These are phyloP conservation scores for Acanthaster planci DNA, from an alignment of 35 echinoderm and acorn worm species.

Conservation along the genomic window DNA sequence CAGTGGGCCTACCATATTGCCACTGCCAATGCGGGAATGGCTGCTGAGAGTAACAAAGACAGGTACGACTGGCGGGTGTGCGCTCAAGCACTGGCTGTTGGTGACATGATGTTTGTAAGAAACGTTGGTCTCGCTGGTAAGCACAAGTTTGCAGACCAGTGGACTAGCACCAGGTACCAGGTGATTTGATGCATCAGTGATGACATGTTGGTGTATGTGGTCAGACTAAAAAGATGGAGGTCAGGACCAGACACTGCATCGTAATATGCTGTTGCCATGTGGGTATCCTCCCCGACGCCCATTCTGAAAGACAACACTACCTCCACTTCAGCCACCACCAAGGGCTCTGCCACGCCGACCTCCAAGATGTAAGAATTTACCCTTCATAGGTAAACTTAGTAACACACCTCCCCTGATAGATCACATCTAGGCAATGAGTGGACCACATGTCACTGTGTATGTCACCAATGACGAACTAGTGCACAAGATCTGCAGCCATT, in stretches of 20 bases:
- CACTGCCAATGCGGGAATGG: not conserved
- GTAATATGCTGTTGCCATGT: constrained; percentile 33
- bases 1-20: not conserved
- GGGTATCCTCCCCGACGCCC: constrained; percentile 4
- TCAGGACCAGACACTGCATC: constrained; percentile 37
- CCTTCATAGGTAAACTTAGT: not conserved
- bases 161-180: constrained; percentile 40
- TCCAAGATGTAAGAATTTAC: not conserved
- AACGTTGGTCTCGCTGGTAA: constrained; percentile 70
- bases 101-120: constrained; percentile 76
- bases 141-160: constrained; percentile 71
- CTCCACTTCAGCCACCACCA: not conserved
- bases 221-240: constrained; percentile 59
- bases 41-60: constrained; percentile 31
- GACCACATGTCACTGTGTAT: too few species aligned
- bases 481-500: too few species aligned
- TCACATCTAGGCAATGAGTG: too few species aligned
- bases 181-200: constrained; percentile 27
- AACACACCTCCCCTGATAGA: not conserved
- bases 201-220: constrained; percentile 60
- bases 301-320: not conserved
- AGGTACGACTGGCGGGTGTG: constrained; percentile 51
- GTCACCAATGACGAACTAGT: too few species aligned
- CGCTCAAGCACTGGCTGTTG: constrained; percentile 36
- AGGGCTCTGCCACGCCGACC: not conserved